phyloP scores from a whole-genome alignment of 2,797 vertebrate genomes.

The Gallinago stenura region DNA sequence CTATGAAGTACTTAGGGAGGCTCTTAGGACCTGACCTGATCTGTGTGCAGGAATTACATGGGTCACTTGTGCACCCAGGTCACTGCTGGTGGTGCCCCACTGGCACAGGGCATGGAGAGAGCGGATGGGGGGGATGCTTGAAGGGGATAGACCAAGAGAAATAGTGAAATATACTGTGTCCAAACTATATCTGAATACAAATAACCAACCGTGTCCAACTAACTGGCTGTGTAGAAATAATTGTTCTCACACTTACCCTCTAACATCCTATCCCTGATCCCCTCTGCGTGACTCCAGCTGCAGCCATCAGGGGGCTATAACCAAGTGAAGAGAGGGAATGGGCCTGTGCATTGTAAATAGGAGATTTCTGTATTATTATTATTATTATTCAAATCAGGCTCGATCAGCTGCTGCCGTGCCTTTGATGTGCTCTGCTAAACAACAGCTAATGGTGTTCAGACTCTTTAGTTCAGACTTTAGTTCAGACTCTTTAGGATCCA shows the following conservation, averaged over 20 bases:
- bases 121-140: not conserved
- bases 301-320: not conserved
- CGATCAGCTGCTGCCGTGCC: not conserved
- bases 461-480: no score
- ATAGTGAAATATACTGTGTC: not conserved
- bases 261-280: not conserved
- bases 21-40: not conserved
- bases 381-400: constrained; percentile 8
- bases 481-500: not conserved
- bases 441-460: not conserved
- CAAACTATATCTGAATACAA: not conserved
- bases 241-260: not conserved
- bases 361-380: not conserved
- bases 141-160: not conserved
- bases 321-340: not conserved
- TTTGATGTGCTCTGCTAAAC: not conserved
- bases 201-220: not conserved
- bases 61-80: not conserved
- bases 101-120: not conserved
- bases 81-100: not conserved
- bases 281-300: not conserved
- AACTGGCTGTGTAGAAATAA: not conserved
- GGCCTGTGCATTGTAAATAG: not conserved
- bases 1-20: not conserved
- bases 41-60: not conserved